phyloP scores from a whole-genome alignment of 2,113 vertebrate species.

The Thunnus thynnus region DNA sequence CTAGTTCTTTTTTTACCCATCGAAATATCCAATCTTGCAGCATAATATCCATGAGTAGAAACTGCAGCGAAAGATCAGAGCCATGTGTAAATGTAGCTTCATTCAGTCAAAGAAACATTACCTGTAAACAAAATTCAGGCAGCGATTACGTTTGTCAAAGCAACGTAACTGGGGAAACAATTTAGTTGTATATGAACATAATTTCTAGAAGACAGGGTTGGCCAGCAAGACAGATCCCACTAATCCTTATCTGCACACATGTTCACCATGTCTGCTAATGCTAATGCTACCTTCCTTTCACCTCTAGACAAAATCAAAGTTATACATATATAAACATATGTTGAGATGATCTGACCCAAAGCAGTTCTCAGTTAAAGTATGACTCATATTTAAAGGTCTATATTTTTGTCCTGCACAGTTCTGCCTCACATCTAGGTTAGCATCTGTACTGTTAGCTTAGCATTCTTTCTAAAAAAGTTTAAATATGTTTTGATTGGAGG shows the following conservation, averaged over 20 bases:
- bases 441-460: background rate
- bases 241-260: constrained; percentile 52
- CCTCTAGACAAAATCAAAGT: constrained; percentile 38
- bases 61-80: no score
- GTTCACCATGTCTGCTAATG: constrained; percentile 58
- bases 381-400: constrained; percentile 17
- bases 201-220: background rate
- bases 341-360: background rate
- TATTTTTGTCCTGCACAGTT: background rate
- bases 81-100: no score
- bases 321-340: background rate
- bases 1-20: no score
- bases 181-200: no score
- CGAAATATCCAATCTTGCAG: no score
- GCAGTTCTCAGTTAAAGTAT: constrained; percentile 5
- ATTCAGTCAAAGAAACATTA: no score
- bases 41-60: no score
- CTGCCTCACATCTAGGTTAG: background rate
- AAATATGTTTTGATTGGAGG: no score
- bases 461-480: background rate
- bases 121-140: no score
- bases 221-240: constrained; percentile 61
- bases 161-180: no score
- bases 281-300: constrained; percentile 66
- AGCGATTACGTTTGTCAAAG: no score